Evolutionary conservation across 2,797 vertebrate genomes (phyloP).

Genomic region (Gastrophryne carolinensis): DNA sequence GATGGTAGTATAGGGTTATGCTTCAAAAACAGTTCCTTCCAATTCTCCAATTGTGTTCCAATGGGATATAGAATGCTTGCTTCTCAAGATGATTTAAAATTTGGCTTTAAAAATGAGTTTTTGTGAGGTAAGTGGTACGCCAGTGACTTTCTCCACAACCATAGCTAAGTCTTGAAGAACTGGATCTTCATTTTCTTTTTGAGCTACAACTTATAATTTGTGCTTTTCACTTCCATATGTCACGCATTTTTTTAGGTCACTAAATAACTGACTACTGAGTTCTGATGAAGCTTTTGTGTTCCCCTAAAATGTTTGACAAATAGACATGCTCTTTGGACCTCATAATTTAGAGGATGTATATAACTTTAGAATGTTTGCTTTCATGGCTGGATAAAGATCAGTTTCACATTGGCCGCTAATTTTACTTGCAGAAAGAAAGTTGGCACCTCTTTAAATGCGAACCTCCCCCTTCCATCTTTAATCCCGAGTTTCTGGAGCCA

Average conservation of each 20-base stretch:
- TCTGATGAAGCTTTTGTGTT: too few relatives aligned
- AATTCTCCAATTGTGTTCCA: too few relatives aligned
- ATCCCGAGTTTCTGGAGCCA: conserved; percentile 1
- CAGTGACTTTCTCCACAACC: conserved; percentile 83
- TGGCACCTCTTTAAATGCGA: conserved; percentile 12
- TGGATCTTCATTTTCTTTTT: conserved; percentile 74
- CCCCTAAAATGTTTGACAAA: too few relatives aligned
- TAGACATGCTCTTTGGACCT: not conserved
- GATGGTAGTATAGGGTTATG: too few relatives aligned
- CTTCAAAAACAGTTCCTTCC: too few relatives aligned
- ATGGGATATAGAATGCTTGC: too few relatives aligned
- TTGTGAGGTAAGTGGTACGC: conserved; percentile 87
- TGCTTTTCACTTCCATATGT: conserved; percentile 86
- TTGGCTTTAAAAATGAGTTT: conserved; percentile 97
- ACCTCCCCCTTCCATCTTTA: not conserved
- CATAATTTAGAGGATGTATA: not conserved
- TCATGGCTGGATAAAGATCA: conserved; percentile 11
- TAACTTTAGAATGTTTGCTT: conserved; percentile 2
- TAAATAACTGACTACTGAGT: too few relatives aligned
- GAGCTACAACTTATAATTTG: conserved; percentile 76
- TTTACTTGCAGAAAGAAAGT: conserved; percentile 20
- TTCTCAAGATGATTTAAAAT: too few relatives aligned
- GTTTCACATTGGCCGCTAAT: conserved; percentile 7
- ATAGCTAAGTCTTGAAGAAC: conserved; percentile 85
- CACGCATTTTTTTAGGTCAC: too few relatives aligned